phyloP scores from a whole-genome alignment of 2,113 vertebrate genomes.

The Bettongia penicillata region DNA sequence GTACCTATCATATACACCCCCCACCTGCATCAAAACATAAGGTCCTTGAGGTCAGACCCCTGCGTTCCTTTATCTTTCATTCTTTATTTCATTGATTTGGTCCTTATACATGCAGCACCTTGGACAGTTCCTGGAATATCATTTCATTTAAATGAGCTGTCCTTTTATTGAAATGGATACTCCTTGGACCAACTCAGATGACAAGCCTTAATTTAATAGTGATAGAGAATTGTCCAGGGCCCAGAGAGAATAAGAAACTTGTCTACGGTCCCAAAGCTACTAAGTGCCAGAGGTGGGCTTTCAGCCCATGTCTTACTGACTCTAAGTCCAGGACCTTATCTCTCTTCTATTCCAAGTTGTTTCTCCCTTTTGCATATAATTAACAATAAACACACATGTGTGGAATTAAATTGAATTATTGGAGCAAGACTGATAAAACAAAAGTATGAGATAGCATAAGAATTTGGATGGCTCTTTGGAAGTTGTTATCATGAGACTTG shows the following conservation, averaged over 20 bases:
- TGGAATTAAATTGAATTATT: neutral
- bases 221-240: neutral
- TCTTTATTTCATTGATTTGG: neutral
- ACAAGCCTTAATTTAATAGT: neutral
- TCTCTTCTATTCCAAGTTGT: neutral
- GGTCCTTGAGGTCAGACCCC: neutral
- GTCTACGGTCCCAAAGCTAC: neutral
- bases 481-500: neutral
- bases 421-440: neutral
- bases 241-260: neutral
- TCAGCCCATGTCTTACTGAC: neutral
- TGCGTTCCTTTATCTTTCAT: neutral
- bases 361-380: neutral
- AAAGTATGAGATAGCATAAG: slow-evolving; percentile 11
- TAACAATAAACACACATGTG: neutral
- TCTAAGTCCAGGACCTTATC: neutral
- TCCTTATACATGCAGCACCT: neutral
- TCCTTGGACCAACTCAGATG: neutral
- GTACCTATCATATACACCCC: neutral
- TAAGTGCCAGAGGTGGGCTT: neutral
- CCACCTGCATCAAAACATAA: neutral
- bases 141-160: neutral
- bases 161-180: neutral
- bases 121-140: neutral
- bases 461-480: slow-evolving; percentile 37